phyloP scores from a whole-genome alignment of 2,113 vertebrate genomes.

The Halichoeres trimaculatus region DNA sequence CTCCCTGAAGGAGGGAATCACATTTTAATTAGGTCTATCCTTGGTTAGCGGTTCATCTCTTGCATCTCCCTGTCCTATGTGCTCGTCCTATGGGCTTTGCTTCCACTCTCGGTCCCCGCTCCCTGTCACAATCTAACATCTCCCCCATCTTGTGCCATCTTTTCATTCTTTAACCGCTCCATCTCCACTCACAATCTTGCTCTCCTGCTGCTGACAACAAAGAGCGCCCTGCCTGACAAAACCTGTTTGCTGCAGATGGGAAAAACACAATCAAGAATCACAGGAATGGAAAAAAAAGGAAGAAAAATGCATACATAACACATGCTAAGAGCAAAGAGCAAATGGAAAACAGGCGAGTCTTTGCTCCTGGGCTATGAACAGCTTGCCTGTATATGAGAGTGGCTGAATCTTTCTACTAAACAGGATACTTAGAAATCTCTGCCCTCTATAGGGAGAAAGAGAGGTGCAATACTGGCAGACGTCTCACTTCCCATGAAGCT shows the following conservation, averaged over 20 bases:
- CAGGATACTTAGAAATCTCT: constrained; percentile 35
- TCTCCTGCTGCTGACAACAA: constrained; percentile 74
- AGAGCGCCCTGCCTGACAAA: constrained; percentile 56
- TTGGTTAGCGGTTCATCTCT: constrained; percentile 66
- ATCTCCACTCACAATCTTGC: constrained; percentile 65
- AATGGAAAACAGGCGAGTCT: constrained; percentile 44
- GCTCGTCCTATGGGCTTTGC: constrained; percentile 71
- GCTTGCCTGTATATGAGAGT: constrained; percentile 19
- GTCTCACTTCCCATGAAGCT: constrained; percentile 3
- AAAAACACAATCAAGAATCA: constrained; percentile 63
- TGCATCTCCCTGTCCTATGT: constrained; percentile 57
- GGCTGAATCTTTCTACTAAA: constrained; percentile 45
- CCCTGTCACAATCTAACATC: constrained; percentile 75
- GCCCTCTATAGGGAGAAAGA: constrained; percentile 31
- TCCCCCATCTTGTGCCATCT: constrained; percentile 71
- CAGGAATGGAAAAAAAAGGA: constrained; percentile 40
- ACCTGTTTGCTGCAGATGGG: constrained; percentile 58
- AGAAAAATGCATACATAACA: constrained; percentile 49
- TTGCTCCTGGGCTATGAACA: constrained; percentile 50
- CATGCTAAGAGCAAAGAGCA: constrained; percentile 24
- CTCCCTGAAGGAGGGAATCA: constrained; percentile 76
- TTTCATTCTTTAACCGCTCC: constrained; percentile 72
- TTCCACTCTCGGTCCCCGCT: constrained; percentile 59
- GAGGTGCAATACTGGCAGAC: constrained; percentile 20
- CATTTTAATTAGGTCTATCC: constrained; percentile 85